phyloP scores from a whole-genome alignment of 2,113 vertebrate genomes.

The Hirundichthys speculiger region DNA sequence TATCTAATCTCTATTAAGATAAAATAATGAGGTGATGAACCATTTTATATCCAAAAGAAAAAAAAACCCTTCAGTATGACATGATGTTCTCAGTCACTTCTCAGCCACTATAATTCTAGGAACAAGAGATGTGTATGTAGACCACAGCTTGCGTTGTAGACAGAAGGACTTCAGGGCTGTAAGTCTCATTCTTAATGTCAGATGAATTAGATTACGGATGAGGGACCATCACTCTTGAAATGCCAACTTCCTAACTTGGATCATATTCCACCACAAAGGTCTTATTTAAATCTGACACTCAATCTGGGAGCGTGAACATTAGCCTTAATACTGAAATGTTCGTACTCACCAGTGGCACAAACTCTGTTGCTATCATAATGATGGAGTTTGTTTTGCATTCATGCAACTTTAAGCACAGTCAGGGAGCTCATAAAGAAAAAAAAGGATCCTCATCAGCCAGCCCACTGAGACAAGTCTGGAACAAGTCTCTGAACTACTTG shows the following conservation, averaged over 20 bases:
- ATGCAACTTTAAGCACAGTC: conserved; percentile 31
- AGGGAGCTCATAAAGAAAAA: conserved; percentile 21
- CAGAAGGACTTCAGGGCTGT: not conserved
- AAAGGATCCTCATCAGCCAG: not conserved
- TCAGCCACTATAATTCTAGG: no score
- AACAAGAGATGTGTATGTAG: not conserved
- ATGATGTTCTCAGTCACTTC: no score
- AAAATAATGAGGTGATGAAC: not conserved
- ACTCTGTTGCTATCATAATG: not conserved
- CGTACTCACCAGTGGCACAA: no score
- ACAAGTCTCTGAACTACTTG: conserved; percentile 19
- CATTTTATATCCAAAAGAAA: no score
- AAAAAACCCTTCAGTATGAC: no score
- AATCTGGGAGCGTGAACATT: not conserved
- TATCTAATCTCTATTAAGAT: no score
- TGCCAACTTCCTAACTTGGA: conserved; percentile 17
- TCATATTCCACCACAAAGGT: conserved; percentile 44
- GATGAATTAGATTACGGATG: conserved; percentile 31
- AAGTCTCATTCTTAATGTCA: conserved; percentile 43
- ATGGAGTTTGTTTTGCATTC: not conserved
- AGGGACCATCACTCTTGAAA: conserved; percentile 5
- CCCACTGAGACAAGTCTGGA: conserved; percentile 33
- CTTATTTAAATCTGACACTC: conserved; percentile 24
- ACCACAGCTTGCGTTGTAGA: no score
- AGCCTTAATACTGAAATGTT: no score